Evolutionary conservation across 2,888 invertebrate species (phyloP), one percentile per base, ranked within the genome.

Genomic region (Chymomyza amoena): DNA sequence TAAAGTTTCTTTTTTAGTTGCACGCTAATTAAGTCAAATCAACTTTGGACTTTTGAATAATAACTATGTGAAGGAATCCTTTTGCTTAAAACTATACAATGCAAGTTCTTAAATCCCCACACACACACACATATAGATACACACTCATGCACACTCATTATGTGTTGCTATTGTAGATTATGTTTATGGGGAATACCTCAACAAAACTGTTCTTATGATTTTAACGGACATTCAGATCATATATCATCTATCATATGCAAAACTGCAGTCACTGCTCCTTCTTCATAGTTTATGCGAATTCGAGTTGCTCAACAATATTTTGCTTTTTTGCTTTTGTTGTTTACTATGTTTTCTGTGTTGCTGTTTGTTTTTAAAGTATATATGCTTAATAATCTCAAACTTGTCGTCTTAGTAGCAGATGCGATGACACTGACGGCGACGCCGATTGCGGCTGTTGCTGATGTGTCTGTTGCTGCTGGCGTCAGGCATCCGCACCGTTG

Each of bases 311-410:
- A 36, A 16, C 20, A 39, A 7, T 36, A 52, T 32, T 25, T 64
- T 70, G 52, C 32, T 62, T 52, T 62, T 52, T 50, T 59, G 50
- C 64, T 69, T 65, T 65, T 66, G 64, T 59, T 61, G 66, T 39
- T 72, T 67, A 45, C 39, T 13, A 45, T 32, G 32, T 45, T 45
- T 13, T 62, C 69, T 73, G 20, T 36, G 68, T 70, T 70, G 70
- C 73, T 69, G 71, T 70, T 62, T 65, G 63, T 65, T 66, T 64
- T 69, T 68, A 83, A 87, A 80, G 61, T 69, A 45, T 45, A 13
- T 76, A 77, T 72, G 83, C 90, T 90, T 89, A 85, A 84, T 87
- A 90, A 91, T 89, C 90, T 91, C 90, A 91, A 90, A 91, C 88
- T 88, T 91, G 90, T 87, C 90, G 90, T 84, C 90, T 86, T 80